A percentile compares a stretch with the other conserved stretches of the same genome.
Evolutionary conservation across 2,113 vertebrate genomes (phyloP).

Genomic region (Laticauda laticaudata): DNA sequence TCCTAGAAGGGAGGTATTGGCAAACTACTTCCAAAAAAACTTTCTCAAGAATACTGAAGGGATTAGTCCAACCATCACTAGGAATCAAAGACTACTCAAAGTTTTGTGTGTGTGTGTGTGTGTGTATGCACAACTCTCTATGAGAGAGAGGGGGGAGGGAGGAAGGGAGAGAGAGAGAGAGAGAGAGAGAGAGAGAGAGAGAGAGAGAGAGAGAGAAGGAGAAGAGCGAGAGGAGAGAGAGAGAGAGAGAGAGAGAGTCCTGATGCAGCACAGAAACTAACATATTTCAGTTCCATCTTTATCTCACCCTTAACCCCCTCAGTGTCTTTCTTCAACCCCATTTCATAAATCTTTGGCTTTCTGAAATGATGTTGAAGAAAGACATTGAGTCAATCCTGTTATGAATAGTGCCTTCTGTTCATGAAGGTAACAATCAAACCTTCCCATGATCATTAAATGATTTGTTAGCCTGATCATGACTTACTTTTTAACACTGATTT

Average conservation of each 20-base stretch:
- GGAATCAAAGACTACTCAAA: not conserved
- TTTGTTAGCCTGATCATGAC: slow-evolving; percentile 41
- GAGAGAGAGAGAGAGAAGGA: not conserved
- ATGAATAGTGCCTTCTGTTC: slow-evolving; percentile 9
- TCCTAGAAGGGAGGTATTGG: not conserved
- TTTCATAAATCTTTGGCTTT: slow-evolving; percentile 11
- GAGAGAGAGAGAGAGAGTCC: not conserved
- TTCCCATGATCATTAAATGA: slow-evolving; percentile 21
- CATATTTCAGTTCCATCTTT: not conserved
- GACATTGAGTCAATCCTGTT: slow-evolving; percentile 8
- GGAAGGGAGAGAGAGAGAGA: no score
- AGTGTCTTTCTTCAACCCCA: slow-evolving; percentile 22
- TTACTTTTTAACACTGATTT: slow-evolving; percentile 46
- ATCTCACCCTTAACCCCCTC: not conserved
- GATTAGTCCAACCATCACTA: not conserved
- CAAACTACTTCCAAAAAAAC: not conserved
- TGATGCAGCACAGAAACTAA: not conserved
- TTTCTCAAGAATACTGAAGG: not conserved
- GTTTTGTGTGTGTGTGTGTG: no score
- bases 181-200: no score
- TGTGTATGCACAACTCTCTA: no score
- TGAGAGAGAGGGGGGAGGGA: no score
- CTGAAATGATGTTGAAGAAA: slow-evolving; percentile 30
- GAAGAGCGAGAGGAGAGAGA: no score
- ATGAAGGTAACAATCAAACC: slow-evolving; percentile 37